Evolutionary conservation across 2,113 vertebrate genomes (phyloP), one percentile per base, ranked within the genome.

Genomic region (Tragelaphus strepsiceros): DNA sequence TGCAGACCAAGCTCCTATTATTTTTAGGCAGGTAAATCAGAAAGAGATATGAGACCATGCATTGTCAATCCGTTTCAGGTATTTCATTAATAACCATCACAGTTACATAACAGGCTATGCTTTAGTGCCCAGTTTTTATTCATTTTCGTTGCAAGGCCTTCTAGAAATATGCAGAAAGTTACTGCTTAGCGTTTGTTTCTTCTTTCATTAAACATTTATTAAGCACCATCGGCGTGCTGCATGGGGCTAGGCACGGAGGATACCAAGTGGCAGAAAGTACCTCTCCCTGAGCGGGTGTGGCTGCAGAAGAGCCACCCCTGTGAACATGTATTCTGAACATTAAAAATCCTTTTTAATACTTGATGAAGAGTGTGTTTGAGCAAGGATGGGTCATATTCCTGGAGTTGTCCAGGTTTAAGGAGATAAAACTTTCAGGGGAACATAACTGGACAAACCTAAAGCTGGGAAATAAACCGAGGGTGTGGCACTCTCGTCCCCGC

Each of bases 201-300:
- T 64, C 59, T 56, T 59, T 88, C n/a, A 74, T n/a, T 56, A 58
- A 53, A 74, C 24, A 24, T 21, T 22, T 83, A 59, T 71, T 90
- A 30, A 78, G n/a, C 30, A 78, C 7, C 58, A 26, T 49, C 2
- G 2, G 10, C 15, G 32, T 35, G 88, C 56, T 67, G 15, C 4
- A 0, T 51, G 39, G 12, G 85, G 14, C n/a, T 46, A 26, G 28
- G 14, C 12, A 32, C 16, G 39, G 7, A 87, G 16, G 26, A 92
- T 32, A 83, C 6, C 6, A 30, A 19, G 35, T 0, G 0, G 17
- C 35, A 1, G 14, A 8, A 28, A 4, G 30, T 16, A 28, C 3
- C 3, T 28, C 16, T 3, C 32, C 28, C 32, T 30, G 51, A 64
- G 46, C 67, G 49, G 53, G 3, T 6, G 11, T 2, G 0, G 6